Evolutionary conservation across 64 coral and sea anemone species (phyloP).

Genomic region (Astreopora myriophthalma): DNA sequence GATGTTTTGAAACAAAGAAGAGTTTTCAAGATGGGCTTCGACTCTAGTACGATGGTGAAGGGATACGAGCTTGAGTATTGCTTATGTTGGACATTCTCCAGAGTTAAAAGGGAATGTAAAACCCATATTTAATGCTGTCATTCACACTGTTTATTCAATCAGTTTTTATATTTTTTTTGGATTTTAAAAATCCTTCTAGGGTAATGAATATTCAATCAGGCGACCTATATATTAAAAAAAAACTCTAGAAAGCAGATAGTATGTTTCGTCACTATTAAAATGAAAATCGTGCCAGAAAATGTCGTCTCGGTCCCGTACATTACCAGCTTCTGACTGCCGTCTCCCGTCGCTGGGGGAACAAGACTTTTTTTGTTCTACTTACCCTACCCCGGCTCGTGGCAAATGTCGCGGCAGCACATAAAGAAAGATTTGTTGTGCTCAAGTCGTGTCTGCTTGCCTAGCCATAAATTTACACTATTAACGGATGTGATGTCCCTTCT

Average conservation of each 20-base stretch:
- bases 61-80: neutral
- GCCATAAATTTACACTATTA: neutral
- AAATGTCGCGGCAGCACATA: neutral
- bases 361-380: neutral
- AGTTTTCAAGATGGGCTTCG: no score
- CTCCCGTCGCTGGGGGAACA: neutral
- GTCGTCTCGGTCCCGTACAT: neutral
- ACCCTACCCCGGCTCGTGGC: neutral
- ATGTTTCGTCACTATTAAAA: no score
- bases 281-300: neutral
- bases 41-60: neutral
- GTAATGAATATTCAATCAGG: no score
- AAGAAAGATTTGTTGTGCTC: neutral
- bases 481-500: no score
- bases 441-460: neutral
- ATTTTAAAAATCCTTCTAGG: neutral
- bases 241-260: no score
- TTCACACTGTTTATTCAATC: neutral
- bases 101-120: neutral
- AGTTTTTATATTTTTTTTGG: neutral
- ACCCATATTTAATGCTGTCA: neutral
- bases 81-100: conserved; percentile 17
- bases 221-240: no score
- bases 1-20: neutral
- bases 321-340: neutral